Base-by-base conservation (phyloP, 2,113 vertebrate species). In the Aspidoscelis tigris region DNA sequence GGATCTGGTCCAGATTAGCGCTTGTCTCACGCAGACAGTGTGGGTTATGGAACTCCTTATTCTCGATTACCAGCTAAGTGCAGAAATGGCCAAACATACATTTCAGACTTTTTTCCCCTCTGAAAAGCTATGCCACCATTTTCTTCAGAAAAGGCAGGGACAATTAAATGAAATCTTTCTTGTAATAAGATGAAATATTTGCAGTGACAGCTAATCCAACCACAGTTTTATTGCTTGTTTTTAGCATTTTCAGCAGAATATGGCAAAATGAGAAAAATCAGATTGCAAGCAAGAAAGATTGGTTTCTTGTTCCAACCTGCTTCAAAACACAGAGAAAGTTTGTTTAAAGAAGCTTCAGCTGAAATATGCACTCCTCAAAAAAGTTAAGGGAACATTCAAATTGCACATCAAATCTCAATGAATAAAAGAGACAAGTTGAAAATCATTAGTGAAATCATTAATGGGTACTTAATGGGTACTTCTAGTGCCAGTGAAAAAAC, bases 231-330 rank as follows among this genome's bases (percentile, higher is more conserved):
- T 70, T 70, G 14, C 33, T 14, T 39, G 14, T 70, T 70, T 70
- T 39, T 39, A 39, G 69, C 39, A 18, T 70, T 33, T 39, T 70
- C 14, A 70, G 16, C 16, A 18, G 24, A 33, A 39, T 21, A 1
- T 5, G 1, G 0, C 1, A 77, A 61, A 61, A 61, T 61, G 58
- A 61, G 78, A 73, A 72, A 5, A 18, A 72, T 41, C 22, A 53
- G 1, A 68, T 76, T 75, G 1, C 83, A 84, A 80, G 78, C 44
- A 47, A 33, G n/a, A 88, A 86, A 76, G 69, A 73, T 66, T 65
- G 74, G 20, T 72, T 88, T 87, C 61, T 68, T 24, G 21, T 81
- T 21, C 81, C 92, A 86, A 77, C 47, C 77, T 86, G 44, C 75
- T 87, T 84, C 61, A 81, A 7, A 33, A 71, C 88, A 64, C 61